Base-by-base conservation (phyloP, 2,797 vertebrate species). In the Acropternis orthonyx region DNA sequence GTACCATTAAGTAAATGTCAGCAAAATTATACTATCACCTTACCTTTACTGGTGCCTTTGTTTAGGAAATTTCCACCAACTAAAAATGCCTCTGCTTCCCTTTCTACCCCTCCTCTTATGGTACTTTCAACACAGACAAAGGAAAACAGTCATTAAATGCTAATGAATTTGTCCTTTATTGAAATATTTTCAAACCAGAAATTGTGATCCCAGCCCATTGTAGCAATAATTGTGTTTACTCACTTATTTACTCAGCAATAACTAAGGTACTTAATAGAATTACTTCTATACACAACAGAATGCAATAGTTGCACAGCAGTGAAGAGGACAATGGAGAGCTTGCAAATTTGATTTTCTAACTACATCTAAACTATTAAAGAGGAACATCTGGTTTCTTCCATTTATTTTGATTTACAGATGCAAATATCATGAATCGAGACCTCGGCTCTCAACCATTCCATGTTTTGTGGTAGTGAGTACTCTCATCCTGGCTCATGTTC, bases 121-220 rank as follows among this genome's bases (percentile, higher is more conserved):
- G 27, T 32, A 68, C 27, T 75, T 87, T 95, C 56, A 79, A 44
- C 52, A 72, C 3, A 34, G 28, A n/a, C 44, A 59, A 69, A 83
- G 24, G 18, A 89, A 43, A 93, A 56, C 13, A 65, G 43, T 75
- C 56, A 58, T 92, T 93, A 79, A 85, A 18, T 34, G n/a, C 34
- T 95, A 97, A 95, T 78, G 36, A 93, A 93, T 89, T 82, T 91
- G 36, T 78, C 51, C 73, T 89, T 94, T 94, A 89, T 85, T 91
- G 95, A 95, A 94, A 75, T 80, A 92, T 85, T 94, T 85, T 93
- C 55, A 91, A 76, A 74, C 27, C 80, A 85, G 73, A 79, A 96
- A 75, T 76, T 76, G 54, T 74, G 30, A 77, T 88, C 80, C 54
- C 67, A 91, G 27, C 46, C 92, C 58, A 78, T 96, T 97, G 88